A percentile compares a stretch with the other conserved stretches of the same genome.
These are phyloP conservation scores for Sphaeridia pumilis DNA, from an alignment of 2,888 invertebrate species.

Conservation along the genomic window DNA sequence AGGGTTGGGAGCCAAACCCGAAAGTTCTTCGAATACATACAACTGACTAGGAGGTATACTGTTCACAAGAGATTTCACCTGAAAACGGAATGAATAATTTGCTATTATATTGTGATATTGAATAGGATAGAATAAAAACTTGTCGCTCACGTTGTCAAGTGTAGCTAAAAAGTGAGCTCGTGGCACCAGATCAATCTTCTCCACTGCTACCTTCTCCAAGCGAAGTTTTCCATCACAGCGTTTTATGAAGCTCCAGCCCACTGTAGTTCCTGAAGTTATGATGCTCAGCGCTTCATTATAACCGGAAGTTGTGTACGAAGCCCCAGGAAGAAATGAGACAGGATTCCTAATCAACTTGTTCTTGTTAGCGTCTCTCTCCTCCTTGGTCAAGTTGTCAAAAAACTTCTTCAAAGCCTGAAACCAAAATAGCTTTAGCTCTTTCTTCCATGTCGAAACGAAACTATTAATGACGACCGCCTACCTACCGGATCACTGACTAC, in stretches of 20 bases:
- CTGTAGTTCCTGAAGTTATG: constrained; percentile 13
- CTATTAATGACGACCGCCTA: too few relatives aligned
- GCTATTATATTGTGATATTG: background rate
- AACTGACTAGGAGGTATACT: constrained; percentile 22
- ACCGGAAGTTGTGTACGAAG: constrained; percentile 4
- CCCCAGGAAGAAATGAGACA: background rate
- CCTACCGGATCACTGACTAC: too few relatives aligned
- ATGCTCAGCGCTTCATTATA: constrained; percentile 20
- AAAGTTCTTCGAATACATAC: constrained; percentile 25
- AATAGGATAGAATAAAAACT: background rate
- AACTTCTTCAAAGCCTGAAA: constrained; percentile 4
- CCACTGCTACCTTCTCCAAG: constrained; percentile 10
- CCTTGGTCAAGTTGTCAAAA: constrained; percentile 5
- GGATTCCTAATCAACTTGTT: background rate
- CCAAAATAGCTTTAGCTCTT: too few relatives aligned
- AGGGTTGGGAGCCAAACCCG: constrained; percentile 7
- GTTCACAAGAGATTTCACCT: constrained; percentile 19
- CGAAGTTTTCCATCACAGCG: background rate
- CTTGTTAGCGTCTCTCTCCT: too few relatives aligned
- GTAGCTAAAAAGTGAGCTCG: constrained; percentile 18
- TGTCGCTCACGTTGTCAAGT: constrained; percentile 20
- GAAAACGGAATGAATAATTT: background rate
- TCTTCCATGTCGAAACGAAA: too few relatives aligned
- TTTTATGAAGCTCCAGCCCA: constrained; percentile 19
- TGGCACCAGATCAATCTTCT: constrained; percentile 13